These are phyloP conservation scores for Rhineura floridana DNA, from an alignment of 2,113 vertebrate species.

Conservation along the genomic window DNA sequence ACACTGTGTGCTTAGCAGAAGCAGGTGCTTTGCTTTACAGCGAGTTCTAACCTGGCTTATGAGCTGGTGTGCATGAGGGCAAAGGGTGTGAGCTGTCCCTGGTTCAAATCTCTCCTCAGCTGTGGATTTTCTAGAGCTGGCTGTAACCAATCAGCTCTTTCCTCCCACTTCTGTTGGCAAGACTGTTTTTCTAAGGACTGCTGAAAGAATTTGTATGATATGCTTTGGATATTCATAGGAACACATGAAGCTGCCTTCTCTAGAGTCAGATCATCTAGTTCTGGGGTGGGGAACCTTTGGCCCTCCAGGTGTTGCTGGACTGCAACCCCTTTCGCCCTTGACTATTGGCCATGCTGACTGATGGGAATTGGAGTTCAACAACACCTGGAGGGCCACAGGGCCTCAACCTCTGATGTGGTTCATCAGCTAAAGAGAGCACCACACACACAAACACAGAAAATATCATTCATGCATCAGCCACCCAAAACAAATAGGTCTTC, in stretches of 20 bases:
- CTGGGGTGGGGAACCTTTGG: not conserved
- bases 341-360: not conserved
- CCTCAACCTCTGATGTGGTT: not conserved
- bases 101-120: not conserved
- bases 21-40: not conserved
- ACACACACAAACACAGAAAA: no score
- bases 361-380: not conserved
- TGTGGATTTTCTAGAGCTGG: not conserved
- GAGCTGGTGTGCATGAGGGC: not conserved
- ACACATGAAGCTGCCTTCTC: not conserved
- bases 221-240: not conserved
- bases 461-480: no score
- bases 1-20: not conserved
- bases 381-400: not conserved
- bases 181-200: not conserved
- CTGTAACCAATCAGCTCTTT: not conserved
- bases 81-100: not conserved
- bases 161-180: not conserved
- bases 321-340: not conserved
- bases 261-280: not conserved
- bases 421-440: no score
- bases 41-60: not conserved
- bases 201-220: not conserved
- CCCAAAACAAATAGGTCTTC: no score
- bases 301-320: not conserved